Base-by-base conservation (phyloP, 2,888 invertebrate genomes). In the Scaptomyza cyrtandrae region DNA sequence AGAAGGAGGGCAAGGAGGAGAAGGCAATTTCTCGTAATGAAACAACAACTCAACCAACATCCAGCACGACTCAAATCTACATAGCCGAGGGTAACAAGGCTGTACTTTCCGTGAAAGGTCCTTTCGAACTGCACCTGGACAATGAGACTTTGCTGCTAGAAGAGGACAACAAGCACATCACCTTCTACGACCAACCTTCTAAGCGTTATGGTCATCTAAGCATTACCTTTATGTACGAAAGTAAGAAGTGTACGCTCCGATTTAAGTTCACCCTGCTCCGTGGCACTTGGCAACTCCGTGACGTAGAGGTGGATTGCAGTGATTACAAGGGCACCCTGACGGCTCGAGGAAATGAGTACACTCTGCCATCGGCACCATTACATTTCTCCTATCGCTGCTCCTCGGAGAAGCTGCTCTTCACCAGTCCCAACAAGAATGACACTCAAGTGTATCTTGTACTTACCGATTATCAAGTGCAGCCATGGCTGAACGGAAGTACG, bases 321-420 rank as follows among this genome's bases (percentile, higher is more conserved):
- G 85, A 84, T 0, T 77, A 77, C 44, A 87, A 84, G 41, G 77
- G 76, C 11, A 79, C 85, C 6, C 71, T 91, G 37, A 55, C 79
- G 7, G 80, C 62, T 46, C 91, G 79, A 1, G 91, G 91, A 1
- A 78, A 88, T 41, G 71, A 81, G 31, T 89, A 91, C 31, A 82
- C 80, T 4, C 59, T 90, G 49, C 94, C 94, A 0, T 83, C 85
- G 14, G 94, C 94, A 0, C 94, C 94, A 1, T 79, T 93, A 14
- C 94, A 94, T 11, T 93, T 93, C 78, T 93, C 94, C 0, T 94
- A 93, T 88, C 93, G 93, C 69, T 94, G 94, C 84, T 93, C 93
- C 0, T 90, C 90, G 0, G 63, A 67, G 9, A 92, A 93, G 0
- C 89, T 94, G 6, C 89, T 93, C 33, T 94, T 94, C 86, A 83